Conservation (phyloP, 2,113 vertebrate genomes). For the Proterorhinus semilunaris region DNA sequence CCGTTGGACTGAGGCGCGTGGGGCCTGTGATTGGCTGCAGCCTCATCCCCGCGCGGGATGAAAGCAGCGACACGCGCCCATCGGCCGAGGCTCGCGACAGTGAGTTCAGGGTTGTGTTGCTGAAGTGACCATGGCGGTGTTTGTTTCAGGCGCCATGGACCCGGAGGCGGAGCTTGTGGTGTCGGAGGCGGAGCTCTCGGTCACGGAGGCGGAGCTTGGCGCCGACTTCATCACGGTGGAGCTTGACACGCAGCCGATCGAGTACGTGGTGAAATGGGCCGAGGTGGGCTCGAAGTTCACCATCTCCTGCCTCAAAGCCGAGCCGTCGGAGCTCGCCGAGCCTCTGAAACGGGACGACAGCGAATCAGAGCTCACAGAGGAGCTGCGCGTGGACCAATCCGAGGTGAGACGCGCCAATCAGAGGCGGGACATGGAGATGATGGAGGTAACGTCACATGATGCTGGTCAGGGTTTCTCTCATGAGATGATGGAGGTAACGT, state of each 20-base stretch:
- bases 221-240: slow-evolving; percentile 80
- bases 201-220: slow-evolving; percentile 72
- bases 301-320: slow-evolving; percentile 68
- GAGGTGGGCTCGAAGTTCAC: slow-evolving; percentile 78
- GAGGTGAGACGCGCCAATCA: background rate
- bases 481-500: too few species aligned
- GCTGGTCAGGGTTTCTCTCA: too few species aligned
- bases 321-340: slow-evolving; percentile 36
- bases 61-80: slow-evolving; percentile 52
- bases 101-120: background rate
- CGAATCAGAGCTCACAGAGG: slow-evolving; percentile 3
- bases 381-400: background rate
- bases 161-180: slow-evolving; percentile 64
- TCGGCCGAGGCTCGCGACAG: background rate
- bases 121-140: too few species aligned
- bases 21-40: slow-evolving; percentile 79
- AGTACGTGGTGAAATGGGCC: slow-evolving; percentile 79
- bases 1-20: too few species aligned
- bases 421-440: background rate
- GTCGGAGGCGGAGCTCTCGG: slow-evolving; percentile 66
- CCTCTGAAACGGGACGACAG: background rate
- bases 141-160: slow-evolving; percentile 56
- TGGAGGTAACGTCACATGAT: too few species aligned
- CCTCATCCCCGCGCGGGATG: slow-evolving; percentile 60
- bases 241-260: slow-evolving; percentile 78